A percentile compares a stretch with the other conserved stretches of the same genome.
Evolutionary conservation across 2,113 vertebrate genomes (phyloP).

Genomic region (Morone saxatilis): DNA sequence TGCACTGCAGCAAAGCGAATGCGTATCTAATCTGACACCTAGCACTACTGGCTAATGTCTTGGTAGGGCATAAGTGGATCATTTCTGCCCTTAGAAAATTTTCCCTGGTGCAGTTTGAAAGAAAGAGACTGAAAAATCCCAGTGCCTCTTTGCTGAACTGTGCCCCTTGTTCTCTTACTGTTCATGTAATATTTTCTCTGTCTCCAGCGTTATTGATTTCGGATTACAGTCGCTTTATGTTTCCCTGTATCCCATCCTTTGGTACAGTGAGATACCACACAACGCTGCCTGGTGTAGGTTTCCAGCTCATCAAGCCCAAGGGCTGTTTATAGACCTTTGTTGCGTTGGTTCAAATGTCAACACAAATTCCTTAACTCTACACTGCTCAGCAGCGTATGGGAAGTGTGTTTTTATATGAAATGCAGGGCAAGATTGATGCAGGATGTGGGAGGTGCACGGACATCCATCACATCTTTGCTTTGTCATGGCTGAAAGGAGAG

Average conservation of each 20-base stretch:
- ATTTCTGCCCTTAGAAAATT: conserved; percentile 71
- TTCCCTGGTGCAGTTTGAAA: conserved; percentile 46
- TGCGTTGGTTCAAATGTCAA: conserved; percentile 52
- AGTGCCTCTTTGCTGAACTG: conserved; percentile 56
- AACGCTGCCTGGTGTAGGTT: conserved; percentile 38
- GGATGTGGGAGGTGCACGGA: conserved; percentile 2
- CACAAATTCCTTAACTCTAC: conserved; percentile 24
- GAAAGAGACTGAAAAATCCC: conserved; percentile 42
- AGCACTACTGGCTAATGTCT: conserved; percentile 83
- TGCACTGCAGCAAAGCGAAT: conserved; percentile 81
- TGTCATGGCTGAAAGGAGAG: conserved; percentile 44
- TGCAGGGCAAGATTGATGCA: conserved; percentile 15
- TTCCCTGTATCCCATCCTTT: conserved; percentile 51
- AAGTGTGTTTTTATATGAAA: conserved; percentile 23
- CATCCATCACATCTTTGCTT: conserved; percentile 52
- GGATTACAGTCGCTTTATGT: conserved; percentile 70
- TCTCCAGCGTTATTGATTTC: conserved; percentile 76
- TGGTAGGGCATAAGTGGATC: conserved; percentile 78
- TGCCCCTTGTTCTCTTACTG: conserved; percentile 47
- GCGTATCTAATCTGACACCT: conserved; percentile 88
- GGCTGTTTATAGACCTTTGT: conserved; percentile 51
- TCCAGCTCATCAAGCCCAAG: conserved; percentile 57
- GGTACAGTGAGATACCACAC: conserved; percentile 54
- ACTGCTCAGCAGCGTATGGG: conserved; percentile 6
- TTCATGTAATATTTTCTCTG: conserved; percentile 61